Conservation (phyloP, 1,140 invertebrate species). For the Lepidurus arcticus region DNA sequence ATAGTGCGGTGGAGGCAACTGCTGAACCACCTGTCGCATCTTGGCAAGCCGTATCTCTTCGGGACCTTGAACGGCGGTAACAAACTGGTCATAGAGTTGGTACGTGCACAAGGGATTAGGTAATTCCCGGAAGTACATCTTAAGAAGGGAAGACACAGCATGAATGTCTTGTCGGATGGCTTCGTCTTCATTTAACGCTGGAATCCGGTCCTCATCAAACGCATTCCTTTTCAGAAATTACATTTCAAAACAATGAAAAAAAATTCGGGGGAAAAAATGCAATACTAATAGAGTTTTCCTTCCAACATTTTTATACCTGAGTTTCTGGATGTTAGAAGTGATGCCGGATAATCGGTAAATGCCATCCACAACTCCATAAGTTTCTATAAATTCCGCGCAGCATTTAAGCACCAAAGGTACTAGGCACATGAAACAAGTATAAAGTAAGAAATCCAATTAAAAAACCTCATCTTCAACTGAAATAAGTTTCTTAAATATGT, state of each 20-base stretch:
- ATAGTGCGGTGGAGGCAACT: slow-evolving; percentile 92
- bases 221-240: slow-evolving; percentile 50
- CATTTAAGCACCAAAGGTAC: slow-evolving; percentile 86
- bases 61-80: slow-evolving; percentile 73
- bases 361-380: slow-evolving; percentile 90
- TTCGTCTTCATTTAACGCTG: slow-evolving; percentile 68
- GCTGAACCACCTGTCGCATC: slow-evolving; percentile 79
- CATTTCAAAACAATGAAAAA: slow-evolving; percentile 29
- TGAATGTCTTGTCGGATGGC: slow-evolving; percentile 84
- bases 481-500: slow-evolving; percentile 33
- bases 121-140: slow-evolving; percentile 96
- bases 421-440: slow-evolving; percentile 33
- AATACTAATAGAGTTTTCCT: background rate
- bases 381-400: slow-evolving; percentile 90
- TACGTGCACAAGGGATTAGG: slow-evolving; percentile 97
- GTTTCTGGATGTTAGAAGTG: slow-evolving; percentile 89
- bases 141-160: slow-evolving; percentile 89
- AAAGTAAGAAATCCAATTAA: slow-evolving; percentile 4
- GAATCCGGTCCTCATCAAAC: slow-evolving; percentile 87
- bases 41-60: slow-evolving; percentile 66
- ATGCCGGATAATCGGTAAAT: slow-evolving; percentile 95
- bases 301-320: slow-evolving; percentile 57
- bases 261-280: background rate
- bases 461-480: background rate
- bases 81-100: slow-evolving; percentile 92